Percentiles rank a stretch among this genome's conserved stretches.
Evolutionary conservation across 92 coral and sea anemone genomes (phyloP).

Genomic region (Porites rus): DNA sequence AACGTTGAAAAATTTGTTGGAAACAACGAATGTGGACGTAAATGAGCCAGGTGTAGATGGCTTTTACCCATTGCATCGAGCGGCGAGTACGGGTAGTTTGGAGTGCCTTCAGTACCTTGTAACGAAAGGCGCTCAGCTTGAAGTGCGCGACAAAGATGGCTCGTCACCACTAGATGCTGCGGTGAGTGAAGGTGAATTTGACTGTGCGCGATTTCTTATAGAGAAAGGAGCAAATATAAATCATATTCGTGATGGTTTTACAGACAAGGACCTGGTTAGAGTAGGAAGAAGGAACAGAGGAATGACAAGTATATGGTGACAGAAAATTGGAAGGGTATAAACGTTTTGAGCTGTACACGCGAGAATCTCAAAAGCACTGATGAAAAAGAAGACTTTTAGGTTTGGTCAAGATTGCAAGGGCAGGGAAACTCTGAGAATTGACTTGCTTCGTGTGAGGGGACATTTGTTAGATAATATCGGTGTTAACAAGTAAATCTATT

Average conservation of each 20-base stretch:
- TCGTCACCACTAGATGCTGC: slow-evolving; percentile 92
- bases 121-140: slow-evolving; percentile 83
- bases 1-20: slow-evolving; percentile 68
- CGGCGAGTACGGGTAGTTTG: slow-evolving; percentile 90
- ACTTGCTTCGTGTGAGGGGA: too few relatives aligned
- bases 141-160: slow-evolving; percentile 84
- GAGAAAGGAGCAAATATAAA: slow-evolving; percentile 86
- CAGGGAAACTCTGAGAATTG: too few relatives aligned
- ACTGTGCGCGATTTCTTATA: slow-evolving; percentile 87
- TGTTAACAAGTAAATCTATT: neutral
- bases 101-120: slow-evolving; percentile 86
- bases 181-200: slow-evolving; percentile 94
- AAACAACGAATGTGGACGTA: slow-evolving; percentile 62
- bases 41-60: slow-evolving; percentile 88
- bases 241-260: slow-evolving; percentile 85
- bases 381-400: too few relatives aligned
- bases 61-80: slow-evolving; percentile 82
- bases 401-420: too few relatives aligned
- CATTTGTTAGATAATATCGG: neutral
- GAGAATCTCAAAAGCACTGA: too few relatives aligned
- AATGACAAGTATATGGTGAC: neutral
- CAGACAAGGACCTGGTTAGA: slow-evolving; percentile 54
- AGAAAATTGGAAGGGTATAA: too few relatives aligned
- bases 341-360: too few relatives aligned
- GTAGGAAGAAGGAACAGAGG: slow-evolving; percentile 6